Percentiles rank a stretch among this genome's conserved stretches.
Conservation (phyloP, 64 coral and sea anemone species). For the Hydrozoanthus tunicans region DNA sequence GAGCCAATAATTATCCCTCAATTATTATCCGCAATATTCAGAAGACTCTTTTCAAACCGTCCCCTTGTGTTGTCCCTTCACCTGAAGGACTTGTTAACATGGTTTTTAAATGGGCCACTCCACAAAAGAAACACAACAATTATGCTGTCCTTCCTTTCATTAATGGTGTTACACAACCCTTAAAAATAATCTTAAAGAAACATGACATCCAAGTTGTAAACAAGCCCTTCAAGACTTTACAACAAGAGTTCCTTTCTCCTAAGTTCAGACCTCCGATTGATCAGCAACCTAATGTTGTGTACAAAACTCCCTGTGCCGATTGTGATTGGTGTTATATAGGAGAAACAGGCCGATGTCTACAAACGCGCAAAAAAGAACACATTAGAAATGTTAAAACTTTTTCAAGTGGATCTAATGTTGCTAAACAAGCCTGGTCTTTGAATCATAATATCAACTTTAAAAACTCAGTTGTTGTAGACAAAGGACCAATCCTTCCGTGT, state of each 20-base stretch:
- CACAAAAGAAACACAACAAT: not conserved
- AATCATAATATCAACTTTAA: not conserved
- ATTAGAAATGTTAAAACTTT: not conserved
- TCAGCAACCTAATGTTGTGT: not conserved
- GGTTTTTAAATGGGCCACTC: not conserved
- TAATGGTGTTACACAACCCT: slow-evolving; percentile 8
- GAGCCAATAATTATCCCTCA: slow-evolving; percentile 8
- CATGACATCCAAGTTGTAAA: slow-evolving; percentile 19
- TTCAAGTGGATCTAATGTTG: not conserved
- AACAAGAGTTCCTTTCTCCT: not conserved
- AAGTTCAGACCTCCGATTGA: not conserved
- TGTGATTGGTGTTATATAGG: not conserved
- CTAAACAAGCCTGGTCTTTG: not conserved
- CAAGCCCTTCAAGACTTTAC: slow-evolving; percentile 19
- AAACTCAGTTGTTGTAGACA: no score
- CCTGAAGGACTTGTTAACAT: not conserved
- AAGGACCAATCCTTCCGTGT: no score
- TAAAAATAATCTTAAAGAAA: not conserved
- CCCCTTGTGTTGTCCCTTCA: not conserved
- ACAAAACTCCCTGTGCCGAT: not conserved
- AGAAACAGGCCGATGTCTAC: not conserved
- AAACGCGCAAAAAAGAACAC: not conserved
- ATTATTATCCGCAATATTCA: not conserved
- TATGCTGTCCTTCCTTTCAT: not conserved
- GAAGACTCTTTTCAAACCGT: not conserved